Base-by-base conservation (phyloP, 2,888 invertebrate genomes). In the Congeria kusceri region DNA sequence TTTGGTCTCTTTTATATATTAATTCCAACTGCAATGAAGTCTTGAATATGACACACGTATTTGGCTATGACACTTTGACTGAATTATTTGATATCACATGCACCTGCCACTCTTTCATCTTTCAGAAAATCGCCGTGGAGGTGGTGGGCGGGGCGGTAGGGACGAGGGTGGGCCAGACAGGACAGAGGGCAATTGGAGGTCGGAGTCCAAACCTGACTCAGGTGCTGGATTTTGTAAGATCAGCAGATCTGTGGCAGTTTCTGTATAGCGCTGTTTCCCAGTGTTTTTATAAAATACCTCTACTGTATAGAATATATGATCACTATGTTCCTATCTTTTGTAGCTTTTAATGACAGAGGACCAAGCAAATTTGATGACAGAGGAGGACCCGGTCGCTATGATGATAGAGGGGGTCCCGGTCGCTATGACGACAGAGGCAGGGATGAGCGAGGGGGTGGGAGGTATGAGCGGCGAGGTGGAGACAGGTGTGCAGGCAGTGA, bases 181-280 rank as follows among this genome's bases (percentile, higher is more conserved):
- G 57, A 89, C 91, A 20, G 90, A 91, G 23, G 83, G 86, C 39
- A 89, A 91, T 70, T 91, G 91, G 91, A 84, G 91, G 65, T 57
- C 83, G 64, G 86, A 86, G 32, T 77, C 20, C n/a, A 67, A 53
- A 62, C 66, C 65, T 44, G 74, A 68, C 13, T 49, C 73, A 39
- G 3, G 63, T 59, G 32, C 32, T 32, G 32, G 4, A 32, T 7
- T 32, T 4, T 9, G 32, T n/a, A n/a, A n/a, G n/a, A n/a, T 32
- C 32, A 32, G 4, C 9, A 9, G 32, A 4, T 32, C 32, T 7
- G 32, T 7, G 20, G 23, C 23, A 20, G 4, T 57, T 20, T 27
- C 28, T 11, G 57, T 7, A 32, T 32, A 32, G 9, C 9, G 32
- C 32, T 4, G 32, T 32, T 20, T 53, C 53, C n/a, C n/a, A n/a